Percentiles rank a stretch among this genome's conserved stretches.
These are phyloP conservation scores for Asobara japonica DNA, from an alignment of 1,140 invertebrate genomes.

Conservation along the genomic window DNA sequence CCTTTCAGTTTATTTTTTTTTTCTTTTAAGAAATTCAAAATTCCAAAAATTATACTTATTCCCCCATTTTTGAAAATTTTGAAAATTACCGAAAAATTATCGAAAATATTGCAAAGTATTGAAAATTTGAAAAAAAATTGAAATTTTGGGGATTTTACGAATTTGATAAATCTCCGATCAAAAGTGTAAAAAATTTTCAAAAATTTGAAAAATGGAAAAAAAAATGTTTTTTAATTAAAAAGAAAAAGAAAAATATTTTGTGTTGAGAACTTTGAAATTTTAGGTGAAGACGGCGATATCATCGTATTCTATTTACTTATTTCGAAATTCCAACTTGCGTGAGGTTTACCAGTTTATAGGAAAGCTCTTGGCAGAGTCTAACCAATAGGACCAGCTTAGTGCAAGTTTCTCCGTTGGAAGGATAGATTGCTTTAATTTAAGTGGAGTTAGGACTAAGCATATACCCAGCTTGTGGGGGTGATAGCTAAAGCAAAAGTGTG, in stretches of 20 bases:
- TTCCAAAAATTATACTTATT: too few relatives aligned
- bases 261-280: too few relatives aligned
- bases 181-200: neutral
- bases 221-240: too few relatives aligned
- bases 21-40: too few relatives aligned
- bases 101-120: too few relatives aligned
- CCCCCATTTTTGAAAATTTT: too few relatives aligned
- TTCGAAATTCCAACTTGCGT: neutral
- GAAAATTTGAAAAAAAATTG: too few relatives aligned
- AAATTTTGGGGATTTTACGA: too few relatives aligned
- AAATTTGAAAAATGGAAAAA: neutral
- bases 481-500: conserved; percentile 41
- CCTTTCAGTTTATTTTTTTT: too few relatives aligned
- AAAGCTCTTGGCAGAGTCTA: conserved; percentile 13
- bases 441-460: conserved; percentile 53
- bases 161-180: too few relatives aligned
- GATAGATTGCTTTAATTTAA: conserved; percentile 64
- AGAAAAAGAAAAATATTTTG: too few relatives aligned
- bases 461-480: conserved; percentile 29
- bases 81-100: too few relatives aligned
- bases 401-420: conserved; percentile 47
- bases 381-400: conserved; percentile 52
- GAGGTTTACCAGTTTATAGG: conserved; percentile 49
- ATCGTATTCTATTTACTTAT: neutral
- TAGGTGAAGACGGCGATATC: neutral